Evolutionary conservation across 1,140 invertebrate genomes (phyloP).

Genomic region (Trissolcus basalis): DNA sequence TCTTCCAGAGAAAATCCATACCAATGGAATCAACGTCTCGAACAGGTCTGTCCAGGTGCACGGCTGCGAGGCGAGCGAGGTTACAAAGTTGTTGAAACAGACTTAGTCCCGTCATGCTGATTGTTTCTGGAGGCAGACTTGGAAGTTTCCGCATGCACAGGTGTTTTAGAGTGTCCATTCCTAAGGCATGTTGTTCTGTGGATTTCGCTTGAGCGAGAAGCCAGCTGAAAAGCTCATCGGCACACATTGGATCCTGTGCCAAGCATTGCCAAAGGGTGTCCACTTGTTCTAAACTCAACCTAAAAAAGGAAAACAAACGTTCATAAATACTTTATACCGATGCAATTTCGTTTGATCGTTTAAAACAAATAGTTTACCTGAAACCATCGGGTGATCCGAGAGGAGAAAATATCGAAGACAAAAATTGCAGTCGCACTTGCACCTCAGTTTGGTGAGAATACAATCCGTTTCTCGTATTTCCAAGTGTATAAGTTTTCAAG

Average conservation of each 20-base stretch:
- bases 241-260: constrained; percentile 87
- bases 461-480: constrained; percentile 64
- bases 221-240: constrained; percentile 95
- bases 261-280: constrained; percentile 94
- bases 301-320: constrained; percentile 2
- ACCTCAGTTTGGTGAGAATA: constrained; percentile 93
- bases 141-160: constrained; percentile 93
- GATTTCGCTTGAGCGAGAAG: constrained; percentile 91
- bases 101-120: constrained; percentile 93
- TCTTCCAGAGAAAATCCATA: constrained; percentile 96
- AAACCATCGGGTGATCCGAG: constrained; percentile 92
- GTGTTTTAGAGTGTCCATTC: constrained; percentile 89
- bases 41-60: constrained; percentile 78
- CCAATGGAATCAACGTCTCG: constrained; percentile 79
- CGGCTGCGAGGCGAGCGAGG: constrained; percentile 83
- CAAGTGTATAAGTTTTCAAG: constrained; percentile 80
- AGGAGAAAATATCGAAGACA: constrained; percentile 94
- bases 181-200: constrained; percentile 92
- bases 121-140: constrained; percentile 88
- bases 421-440: constrained; percentile 91
- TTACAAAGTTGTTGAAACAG: constrained; percentile 94
- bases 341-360: too few species aligned
- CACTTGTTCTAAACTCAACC: constrained; percentile 90
- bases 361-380: constrained; percentile 63
- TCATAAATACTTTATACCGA: too few species aligned